phyloP scores from a whole-genome alignment of 2,888 invertebrate species.

The Sphaeridia pumilis region DNA sequence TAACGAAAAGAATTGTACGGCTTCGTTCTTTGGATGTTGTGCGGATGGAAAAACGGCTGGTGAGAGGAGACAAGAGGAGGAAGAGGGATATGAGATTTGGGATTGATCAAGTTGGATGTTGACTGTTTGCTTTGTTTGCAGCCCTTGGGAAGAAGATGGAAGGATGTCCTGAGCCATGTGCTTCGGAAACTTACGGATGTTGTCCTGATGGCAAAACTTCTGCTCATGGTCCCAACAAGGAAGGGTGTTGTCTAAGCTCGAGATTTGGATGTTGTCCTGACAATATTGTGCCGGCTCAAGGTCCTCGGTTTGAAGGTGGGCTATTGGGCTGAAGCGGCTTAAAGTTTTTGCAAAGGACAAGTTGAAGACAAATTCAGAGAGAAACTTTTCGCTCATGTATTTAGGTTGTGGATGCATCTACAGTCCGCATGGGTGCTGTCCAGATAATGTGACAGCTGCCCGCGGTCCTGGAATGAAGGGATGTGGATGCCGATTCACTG shows the following conservation, averaged over 20 bases:
- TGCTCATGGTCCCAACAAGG: conserved; percentile 67
- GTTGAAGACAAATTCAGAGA: no score
- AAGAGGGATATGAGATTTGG: no score
- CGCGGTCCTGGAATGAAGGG: conserved; percentile 63
- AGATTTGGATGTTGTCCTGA: conserved; percentile 84
- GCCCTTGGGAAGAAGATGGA: conserved; percentile 57
- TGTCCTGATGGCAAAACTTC: conserved; percentile 72
- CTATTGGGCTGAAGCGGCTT: no score
- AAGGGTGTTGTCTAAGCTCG: conserved; percentile 64
- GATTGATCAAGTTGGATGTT: no score
- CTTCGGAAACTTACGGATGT: conserved; percentile 54
- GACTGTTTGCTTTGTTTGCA: no score
- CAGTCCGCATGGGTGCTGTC: conserved; percentile 71
- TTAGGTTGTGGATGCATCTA: conserved; percentile 65
- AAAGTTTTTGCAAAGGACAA: neutral
- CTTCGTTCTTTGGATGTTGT: conserved; percentile 45
- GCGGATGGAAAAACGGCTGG: conserved; percentile 44
- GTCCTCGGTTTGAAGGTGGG: conserved; percentile 60
- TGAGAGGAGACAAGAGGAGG: no score
- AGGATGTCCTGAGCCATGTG: conserved; percentile 63
- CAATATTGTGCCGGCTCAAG: conserved; percentile 66
- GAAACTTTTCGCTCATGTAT: neutral
- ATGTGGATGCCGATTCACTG: conserved; percentile 60
- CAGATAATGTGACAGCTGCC: conserved; percentile 66
- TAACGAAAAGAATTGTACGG: conserved; percentile 38